Percentiles rank a stretch among this genome's conserved stretches.
phyloP scores from a whole-genome alignment of 1,140 invertebrate species.

The Pararge aegeria region DNA sequence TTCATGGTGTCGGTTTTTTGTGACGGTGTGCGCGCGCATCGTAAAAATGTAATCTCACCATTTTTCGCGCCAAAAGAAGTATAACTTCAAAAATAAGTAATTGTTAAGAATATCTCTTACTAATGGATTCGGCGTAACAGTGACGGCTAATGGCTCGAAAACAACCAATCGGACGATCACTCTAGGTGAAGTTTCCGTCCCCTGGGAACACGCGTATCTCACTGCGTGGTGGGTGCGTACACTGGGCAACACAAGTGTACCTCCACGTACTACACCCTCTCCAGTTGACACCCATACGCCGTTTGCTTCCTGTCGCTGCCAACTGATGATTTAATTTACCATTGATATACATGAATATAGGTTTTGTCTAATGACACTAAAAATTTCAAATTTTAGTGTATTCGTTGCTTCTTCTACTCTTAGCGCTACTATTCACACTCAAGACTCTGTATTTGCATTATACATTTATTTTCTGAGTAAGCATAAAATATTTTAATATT shows the following conservation, averaged over 20 bases:
- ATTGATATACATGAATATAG: slow-evolving; percentile 14
- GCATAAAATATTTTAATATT: too few relatives aligned
- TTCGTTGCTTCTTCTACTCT: too few relatives aligned
- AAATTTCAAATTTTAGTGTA: too few relatives aligned
- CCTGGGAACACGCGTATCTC: slow-evolving; percentile 56
- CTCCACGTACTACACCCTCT: slow-evolving; percentile 52
- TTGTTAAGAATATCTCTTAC: slow-evolving; percentile 52
- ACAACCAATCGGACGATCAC: slow-evolving; percentile 55
- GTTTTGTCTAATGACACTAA: too few relatives aligned
- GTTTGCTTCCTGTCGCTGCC: slow-evolving; percentile 64
- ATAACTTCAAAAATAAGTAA: too few relatives aligned
- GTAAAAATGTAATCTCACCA: too few relatives aligned
- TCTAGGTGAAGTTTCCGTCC: slow-evolving; percentile 46
- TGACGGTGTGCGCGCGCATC: too few relatives aligned
- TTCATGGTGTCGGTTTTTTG: too few relatives aligned
- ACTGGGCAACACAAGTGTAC: slow-evolving; percentile 52
- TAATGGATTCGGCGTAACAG: slow-evolving; percentile 61
- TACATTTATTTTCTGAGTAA: too few relatives aligned
- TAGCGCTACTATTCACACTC: too few relatives aligned
- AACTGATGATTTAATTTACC: slow-evolving; percentile 48
- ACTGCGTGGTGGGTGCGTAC: slow-evolving; percentile 51
- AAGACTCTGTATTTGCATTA: too few relatives aligned
- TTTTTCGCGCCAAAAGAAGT: too few relatives aligned
- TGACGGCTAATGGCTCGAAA: slow-evolving; percentile 55
- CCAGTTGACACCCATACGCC: slow-evolving; percentile 54